These are phyloP conservation scores for Pangasius sanitwongsei DNA, from an alignment of 2,797 vertebrate genomes.

Conservation along the genomic window DNA sequence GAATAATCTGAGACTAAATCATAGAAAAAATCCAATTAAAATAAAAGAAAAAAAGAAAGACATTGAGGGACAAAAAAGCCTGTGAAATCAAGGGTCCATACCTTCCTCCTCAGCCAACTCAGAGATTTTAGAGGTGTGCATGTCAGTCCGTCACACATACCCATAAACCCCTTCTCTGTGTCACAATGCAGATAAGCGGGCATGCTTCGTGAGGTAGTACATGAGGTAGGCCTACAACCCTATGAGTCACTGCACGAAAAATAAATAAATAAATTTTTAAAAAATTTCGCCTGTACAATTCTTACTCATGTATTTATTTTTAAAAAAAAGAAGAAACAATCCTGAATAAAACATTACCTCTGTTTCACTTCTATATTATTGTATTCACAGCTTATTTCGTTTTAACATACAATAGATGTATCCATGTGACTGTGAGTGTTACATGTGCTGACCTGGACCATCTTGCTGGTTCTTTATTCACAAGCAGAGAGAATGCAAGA, in stretches of 20 bases:
- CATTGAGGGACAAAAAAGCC: background rate
- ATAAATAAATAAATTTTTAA: background rate
- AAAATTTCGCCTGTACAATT: background rate
- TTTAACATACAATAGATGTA: background rate
- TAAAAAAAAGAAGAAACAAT: background rate
- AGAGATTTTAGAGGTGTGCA: background rate
- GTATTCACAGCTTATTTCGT: background rate
- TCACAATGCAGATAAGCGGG: constrained; percentile 9
- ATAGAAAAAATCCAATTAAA: background rate
- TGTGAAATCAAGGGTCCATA: background rate
- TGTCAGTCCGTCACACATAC: background rate
- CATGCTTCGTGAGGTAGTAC: background rate
- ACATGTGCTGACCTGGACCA: background rate
- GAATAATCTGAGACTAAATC: background rate
- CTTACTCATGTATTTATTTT: background rate
- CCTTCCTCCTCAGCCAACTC: background rate
- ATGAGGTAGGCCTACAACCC: background rate
- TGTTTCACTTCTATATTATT: background rate
- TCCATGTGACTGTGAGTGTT: background rate
- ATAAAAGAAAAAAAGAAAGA: background rate
- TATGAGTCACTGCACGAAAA: background rate
- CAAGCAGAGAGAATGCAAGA: background rate
- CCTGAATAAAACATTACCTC: background rate
- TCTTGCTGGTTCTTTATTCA: background rate
- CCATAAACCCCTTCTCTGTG: background rate